phyloP scores from a whole-genome alignment of 2,113 vertebrate genomes.

The Prunella himalayana region DNA sequence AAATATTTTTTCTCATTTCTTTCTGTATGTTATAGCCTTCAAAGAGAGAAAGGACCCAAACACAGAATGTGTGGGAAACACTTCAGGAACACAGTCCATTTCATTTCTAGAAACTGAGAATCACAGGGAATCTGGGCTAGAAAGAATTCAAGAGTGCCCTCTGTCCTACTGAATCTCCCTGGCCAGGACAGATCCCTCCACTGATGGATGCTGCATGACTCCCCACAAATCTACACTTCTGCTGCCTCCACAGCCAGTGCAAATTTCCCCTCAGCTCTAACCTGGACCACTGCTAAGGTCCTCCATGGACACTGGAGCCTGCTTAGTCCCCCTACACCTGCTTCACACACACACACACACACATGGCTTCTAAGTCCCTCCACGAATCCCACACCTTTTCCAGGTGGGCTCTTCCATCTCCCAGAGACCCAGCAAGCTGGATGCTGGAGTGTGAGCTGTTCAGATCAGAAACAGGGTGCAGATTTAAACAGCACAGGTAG shows the following conservation, averaged over 20 bases:
- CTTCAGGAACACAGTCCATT: background rate
- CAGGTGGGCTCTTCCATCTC: background rate
- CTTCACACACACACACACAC: background rate
- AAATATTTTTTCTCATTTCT: background rate
- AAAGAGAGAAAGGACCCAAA: background rate
- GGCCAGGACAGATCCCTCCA: background rate
- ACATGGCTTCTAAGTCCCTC: background rate
- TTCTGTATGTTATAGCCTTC: background rate
- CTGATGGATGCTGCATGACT: background rate
- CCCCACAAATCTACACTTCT: background rate
- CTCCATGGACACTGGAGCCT: background rate
- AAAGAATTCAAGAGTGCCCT: background rate
- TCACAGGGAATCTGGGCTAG: background rate
- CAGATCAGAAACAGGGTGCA: background rate
- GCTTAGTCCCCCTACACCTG: accelerated
- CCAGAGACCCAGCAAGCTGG: background rate
- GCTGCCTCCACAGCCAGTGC: background rate
- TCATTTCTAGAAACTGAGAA: background rate
- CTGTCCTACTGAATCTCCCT: background rate
- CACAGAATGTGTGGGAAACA: accelerated
- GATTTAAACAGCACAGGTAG: background rate
- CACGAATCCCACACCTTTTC: background rate
- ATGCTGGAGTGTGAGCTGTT: background rate
- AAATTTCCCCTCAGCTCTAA: background rate
- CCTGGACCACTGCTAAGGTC: background rate